Percentiles rank a stretch among this genome's conserved stretches.
phyloP scores from a whole-genome alignment of 2,888 invertebrate genomes.

The Polyommatus icarus region DNA sequence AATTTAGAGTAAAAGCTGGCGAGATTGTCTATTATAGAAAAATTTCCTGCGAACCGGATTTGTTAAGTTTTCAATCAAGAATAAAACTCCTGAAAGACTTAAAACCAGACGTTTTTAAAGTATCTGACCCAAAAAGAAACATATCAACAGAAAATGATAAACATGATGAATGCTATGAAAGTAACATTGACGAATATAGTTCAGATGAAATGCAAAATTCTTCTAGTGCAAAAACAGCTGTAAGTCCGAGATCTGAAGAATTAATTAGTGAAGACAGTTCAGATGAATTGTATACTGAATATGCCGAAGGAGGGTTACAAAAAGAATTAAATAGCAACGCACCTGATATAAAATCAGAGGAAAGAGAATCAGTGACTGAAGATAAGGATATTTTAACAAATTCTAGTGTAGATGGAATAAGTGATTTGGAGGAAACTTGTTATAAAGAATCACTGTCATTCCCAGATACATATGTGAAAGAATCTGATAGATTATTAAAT shows the following conservation, averaged over 20 bases:
- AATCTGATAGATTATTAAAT: not conserved
- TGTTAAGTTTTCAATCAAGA: slow-evolving; percentile 64
- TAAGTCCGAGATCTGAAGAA: not conserved
- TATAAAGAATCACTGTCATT: not conserved
- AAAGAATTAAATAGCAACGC: not conserved
- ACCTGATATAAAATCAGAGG: not conserved
- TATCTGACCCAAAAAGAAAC: slow-evolving; percentile 51
- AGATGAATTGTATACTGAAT: not conserved
- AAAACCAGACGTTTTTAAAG: slow-evolving; percentile 45
- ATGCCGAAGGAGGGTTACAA: not conserved
- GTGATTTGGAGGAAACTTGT: not conserved
- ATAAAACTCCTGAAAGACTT: slow-evolving; percentile 62
- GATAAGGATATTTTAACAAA: not conserved
- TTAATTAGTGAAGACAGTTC: not conserved
- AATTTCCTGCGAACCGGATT: slow-evolving; percentile 58
- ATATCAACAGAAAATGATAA: slow-evolving; percentile 42
- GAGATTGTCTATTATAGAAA: slow-evolving; percentile 69
- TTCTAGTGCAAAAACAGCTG: not conserved
- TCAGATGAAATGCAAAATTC: not conserved
- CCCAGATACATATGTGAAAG: not conserved
- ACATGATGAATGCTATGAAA: not conserved
- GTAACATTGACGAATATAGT: not conserved
- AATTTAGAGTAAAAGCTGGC: slow-evolving; percentile 67
- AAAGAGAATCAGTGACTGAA: not conserved
- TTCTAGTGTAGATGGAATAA: not conserved